phyloP scores from a whole-genome alignment of 2,888 invertebrate genomes.

The Aphidius colemani region DNA sequence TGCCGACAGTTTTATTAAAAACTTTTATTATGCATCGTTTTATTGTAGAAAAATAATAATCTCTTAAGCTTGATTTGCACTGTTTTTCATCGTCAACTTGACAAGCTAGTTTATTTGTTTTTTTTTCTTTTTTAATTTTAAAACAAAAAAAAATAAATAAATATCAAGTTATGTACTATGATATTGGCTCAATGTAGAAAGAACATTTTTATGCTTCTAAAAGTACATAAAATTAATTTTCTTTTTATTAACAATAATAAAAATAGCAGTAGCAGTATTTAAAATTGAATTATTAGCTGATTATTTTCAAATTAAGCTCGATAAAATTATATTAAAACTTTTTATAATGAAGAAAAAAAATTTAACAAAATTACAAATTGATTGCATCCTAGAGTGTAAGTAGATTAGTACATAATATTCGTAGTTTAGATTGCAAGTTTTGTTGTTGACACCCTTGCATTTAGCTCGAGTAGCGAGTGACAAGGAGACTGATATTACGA shows the following conservation, averaged over 20 bases:
- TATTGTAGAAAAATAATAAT: background rate
- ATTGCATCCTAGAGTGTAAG: too few species aligned
- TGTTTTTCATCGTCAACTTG: conserved; percentile 1
- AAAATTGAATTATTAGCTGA: conserved; percentile 11
- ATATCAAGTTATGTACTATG: too few species aligned
- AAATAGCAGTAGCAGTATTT: background rate
- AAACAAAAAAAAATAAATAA: too few species aligned
- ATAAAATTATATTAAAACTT: too few species aligned
- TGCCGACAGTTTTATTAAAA: background rate
- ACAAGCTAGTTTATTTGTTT: background rate
- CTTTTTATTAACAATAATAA: background rate
- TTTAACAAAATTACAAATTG: too few species aligned
- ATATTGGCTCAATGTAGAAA: too few species aligned
- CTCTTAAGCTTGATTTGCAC: conserved; percentile 14
- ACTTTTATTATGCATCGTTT: conserved; percentile 4
- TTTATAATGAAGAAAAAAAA: too few species aligned
- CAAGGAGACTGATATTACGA: conserved; percentile 35
- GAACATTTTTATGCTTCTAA: background rate
- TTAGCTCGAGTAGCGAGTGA: conserved; percentile 49
- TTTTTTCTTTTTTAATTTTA: background rate
- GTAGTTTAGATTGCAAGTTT: conserved; percentile 28
- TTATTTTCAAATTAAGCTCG: background rate
- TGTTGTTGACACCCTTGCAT: conserved; percentile 35
- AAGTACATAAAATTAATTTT: background rate
- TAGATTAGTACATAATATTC: conserved; percentile 8